phyloP scores from a whole-genome alignment of 2,113 vertebrate genomes.

The Bungarus multicinctus region DNA sequence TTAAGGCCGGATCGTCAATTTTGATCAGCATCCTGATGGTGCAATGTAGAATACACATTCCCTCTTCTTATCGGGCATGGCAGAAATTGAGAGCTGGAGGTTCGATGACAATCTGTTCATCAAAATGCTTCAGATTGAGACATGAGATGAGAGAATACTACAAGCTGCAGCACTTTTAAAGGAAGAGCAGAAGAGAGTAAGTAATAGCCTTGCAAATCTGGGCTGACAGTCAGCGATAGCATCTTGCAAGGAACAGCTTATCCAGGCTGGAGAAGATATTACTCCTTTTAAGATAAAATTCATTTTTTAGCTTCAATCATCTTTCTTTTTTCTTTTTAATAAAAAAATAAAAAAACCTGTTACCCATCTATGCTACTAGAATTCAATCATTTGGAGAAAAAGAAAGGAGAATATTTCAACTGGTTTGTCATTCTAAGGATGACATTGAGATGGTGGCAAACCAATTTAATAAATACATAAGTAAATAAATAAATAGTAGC shows the following conservation, averaged over 20 bases:
- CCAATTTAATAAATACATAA: too few species aligned
- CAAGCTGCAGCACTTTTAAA: constrained; percentile 22
- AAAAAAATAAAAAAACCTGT: background rate
- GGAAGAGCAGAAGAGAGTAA: constrained; percentile 19
- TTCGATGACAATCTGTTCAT: constrained; percentile 32
- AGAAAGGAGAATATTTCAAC: constrained; percentile 2
- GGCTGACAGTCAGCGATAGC: constrained; percentile 39
- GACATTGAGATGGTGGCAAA: accelerated
- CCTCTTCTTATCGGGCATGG: background rate
- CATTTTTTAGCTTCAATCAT: constrained; percentile 28
- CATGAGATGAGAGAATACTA: background rate
- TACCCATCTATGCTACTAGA: constrained; percentile 29
- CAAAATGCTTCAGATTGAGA: constrained; percentile 27
- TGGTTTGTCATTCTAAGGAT: constrained; percentile 20
- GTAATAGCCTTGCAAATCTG: constrained; percentile 36
- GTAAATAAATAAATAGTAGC: too few species aligned
- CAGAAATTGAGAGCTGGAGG: background rate
- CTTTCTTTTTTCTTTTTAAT: background rate
- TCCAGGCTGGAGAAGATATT: constrained; percentile 8
- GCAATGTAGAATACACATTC: background rate
- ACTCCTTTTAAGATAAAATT: constrained; percentile 38
- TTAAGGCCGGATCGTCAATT: background rate
- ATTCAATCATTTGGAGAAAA: background rate
- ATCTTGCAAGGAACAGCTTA: constrained; percentile 25
- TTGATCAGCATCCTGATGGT: background rate